Evolutionary conservation across 1,140 invertebrate species (phyloP), one percentile per base, ranked within the genome.

Genomic region (Drosophila triauraria): DNA sequence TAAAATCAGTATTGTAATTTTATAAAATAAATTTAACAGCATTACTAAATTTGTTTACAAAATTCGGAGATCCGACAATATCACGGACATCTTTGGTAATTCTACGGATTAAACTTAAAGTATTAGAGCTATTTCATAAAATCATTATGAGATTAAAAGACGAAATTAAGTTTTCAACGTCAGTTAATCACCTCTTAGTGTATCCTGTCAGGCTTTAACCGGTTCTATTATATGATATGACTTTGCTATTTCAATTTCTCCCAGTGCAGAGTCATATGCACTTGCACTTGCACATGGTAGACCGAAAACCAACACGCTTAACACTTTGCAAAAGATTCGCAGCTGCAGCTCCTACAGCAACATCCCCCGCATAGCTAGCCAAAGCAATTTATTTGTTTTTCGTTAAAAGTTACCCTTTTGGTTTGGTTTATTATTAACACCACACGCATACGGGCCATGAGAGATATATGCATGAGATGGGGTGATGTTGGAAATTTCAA

Each of bases 401-500:
- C 50, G 70, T 47, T 60, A 75, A 81, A 90, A 84, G 65, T 88
- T 87, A 80, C 56, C 51, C 43, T 60, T 78, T 63, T 70, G 80
- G 74, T 84, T 72, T 84, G 81, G 81, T 84, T 84, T 84, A 84
- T 83, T 83, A 83, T 83, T 80, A 83, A 84, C 82, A 80, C 69
- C 69, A 72, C 67, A 60, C 67, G 69, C 46, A 57, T 47, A 51
- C 46, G n/a, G 20, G 35, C 23, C 20, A 7, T 20, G 30, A 27
- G 38, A 47, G 53, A 43, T 17, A n/a, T 17, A 23, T 60, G 10
- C n/a, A 23, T 27, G 44, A 43, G 20, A 17, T 2, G 62, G 46
- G 20, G 23, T 8, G 27, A 9, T 27, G 38, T 9, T 27, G 43
- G 44, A 4, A 50, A 57, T 47, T 71, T 43, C 69, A 60, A 43